Percentiles rank a stretch among this genome's conserved stretches.
Evolutionary conservation across 2,888 invertebrate genomes (phyloP).

Genomic region (Chirona hameri): DNA sequence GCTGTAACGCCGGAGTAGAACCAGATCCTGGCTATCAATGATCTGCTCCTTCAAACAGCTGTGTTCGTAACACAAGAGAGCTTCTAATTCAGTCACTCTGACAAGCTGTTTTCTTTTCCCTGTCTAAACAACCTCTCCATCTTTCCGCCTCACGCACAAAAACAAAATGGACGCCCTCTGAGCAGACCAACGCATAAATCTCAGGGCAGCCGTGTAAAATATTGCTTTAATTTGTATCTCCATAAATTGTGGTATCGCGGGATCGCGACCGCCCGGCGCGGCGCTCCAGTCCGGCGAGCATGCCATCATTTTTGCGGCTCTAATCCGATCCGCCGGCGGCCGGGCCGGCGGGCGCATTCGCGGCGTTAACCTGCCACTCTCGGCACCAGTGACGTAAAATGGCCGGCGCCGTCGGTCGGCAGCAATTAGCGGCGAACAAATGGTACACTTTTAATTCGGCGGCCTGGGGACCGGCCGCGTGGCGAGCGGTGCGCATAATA

Average conservation of each 20-base stretch:
- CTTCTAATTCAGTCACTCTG: background rate
- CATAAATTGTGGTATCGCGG: constrained; percentile 1
- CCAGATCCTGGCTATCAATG: background rate
- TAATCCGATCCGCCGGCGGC: background rate
- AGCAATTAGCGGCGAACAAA: background rate
- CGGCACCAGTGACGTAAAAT: background rate
- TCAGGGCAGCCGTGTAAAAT: background rate
- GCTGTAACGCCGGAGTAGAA: no score
- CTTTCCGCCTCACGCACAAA: background rate
- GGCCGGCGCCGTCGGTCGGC: background rate
- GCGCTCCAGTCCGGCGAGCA: background rate
- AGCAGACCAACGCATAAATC: background rate
- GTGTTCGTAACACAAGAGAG: background rate
- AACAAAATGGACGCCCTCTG: background rate
- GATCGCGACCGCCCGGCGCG: background rate
- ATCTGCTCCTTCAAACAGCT: background rate
- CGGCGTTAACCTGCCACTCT: background rate
- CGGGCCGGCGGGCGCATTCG: constrained; percentile 1
- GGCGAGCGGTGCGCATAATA: background rate
- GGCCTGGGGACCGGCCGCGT: background rate
- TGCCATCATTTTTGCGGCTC: background rate
- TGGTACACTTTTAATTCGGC: constrained; percentile 3
- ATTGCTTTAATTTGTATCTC: constrained; percentile 24
- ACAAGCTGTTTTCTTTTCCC: background rate
- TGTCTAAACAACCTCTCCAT: background rate